Base-by-base conservation (phyloP, 1,140 invertebrate species). In the Sycophila sp. region DNA sequence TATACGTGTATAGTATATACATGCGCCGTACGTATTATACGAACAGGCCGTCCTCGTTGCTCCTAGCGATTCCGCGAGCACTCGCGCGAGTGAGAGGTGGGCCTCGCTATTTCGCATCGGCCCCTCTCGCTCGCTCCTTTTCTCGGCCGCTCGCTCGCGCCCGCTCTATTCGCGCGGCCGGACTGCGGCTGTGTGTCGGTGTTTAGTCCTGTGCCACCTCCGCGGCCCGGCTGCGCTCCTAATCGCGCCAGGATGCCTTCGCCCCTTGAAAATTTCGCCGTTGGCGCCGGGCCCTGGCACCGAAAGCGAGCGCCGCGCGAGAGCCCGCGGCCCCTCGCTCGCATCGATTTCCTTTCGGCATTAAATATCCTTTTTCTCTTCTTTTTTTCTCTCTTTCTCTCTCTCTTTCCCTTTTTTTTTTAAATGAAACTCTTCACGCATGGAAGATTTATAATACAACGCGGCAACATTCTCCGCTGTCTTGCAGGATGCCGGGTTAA, bases 161-260 rank as follows among this genome's bases (percentile, higher is more conserved):
- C 22, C 32, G 15, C 56, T 60, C 53, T 62, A 62, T 69, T 75
- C 72, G 73, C 74, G 58, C 63, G 56, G 56, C 40, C 66, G 30
- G 69, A 62, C 69, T 58, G 68, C 69, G 45, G 68, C 69, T 63
- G 72, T 40, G 64, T 36, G 59, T n/a, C n/a, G n/a, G n/a, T 62
- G 75, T 77, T 81, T 82, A 83, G 77, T 84, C 83, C 83, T 84
- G 83, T 80, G 83, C 83, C 77, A 85, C 81, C 82, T 81, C 75
- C 76, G 69, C 65, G 28, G 63, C 22, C 71, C 32, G 62, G 55
- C 76, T 85, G 75, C 65, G 75, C 73, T 75, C 82, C 82, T 84
- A 79, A 81, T 84, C 77, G 70, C 64, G 73, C 22, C 82, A 85
- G 83, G 83, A 85, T 75, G 77, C 77, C 78, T 77, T 80, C 71